Percentiles rank a stretch among this genome's conserved stretches.
These are phyloP conservation scores for Xenopus petersii DNA, from an alignment of 2,797 vertebrate species.

Conservation along the genomic window DNA sequence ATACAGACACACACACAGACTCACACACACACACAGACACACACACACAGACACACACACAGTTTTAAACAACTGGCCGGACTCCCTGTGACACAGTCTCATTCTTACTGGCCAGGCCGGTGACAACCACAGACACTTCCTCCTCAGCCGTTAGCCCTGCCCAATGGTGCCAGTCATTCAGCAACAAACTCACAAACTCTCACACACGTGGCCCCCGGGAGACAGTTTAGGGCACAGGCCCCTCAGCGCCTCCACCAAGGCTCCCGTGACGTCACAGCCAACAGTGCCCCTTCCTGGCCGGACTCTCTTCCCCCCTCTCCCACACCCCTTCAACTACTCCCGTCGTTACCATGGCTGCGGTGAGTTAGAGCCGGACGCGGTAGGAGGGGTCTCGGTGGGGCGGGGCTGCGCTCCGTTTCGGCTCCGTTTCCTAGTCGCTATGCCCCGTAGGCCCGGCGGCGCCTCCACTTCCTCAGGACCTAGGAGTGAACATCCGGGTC, in stretches of 20 bases:
- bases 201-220: background rate
- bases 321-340: background rate
- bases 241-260: too few species aligned
- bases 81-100: too few species aligned
- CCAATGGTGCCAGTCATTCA: too few species aligned
- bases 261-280: background rate
- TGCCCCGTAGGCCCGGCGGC: conserved; percentile 63
- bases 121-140: too few species aligned
- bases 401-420: conserved; percentile 51
- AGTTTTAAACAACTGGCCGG: too few species aligned
- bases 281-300: background rate
- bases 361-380: conserved; percentile 23
- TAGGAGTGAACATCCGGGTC: conserved; percentile 77
- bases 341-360: conserved; percentile 48
- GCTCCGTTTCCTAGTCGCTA: conserved; percentile 49
- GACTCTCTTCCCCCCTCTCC: background rate
- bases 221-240: background rate
- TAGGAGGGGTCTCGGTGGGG: conserved; percentile 54
- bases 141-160: too few species aligned
- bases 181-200: background rate
- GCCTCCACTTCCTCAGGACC: conserved; percentile 71
- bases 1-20: too few species aligned
- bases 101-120: too few species aligned
- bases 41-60: too few species aligned
- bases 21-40: too few species aligned